Evolutionary conservation across 37 sponge, comb jelly and placozoan genomes (phyloP), one percentile per base, ranked within the genome.

Genomic region (Cliona cf. orientalis): DNA sequence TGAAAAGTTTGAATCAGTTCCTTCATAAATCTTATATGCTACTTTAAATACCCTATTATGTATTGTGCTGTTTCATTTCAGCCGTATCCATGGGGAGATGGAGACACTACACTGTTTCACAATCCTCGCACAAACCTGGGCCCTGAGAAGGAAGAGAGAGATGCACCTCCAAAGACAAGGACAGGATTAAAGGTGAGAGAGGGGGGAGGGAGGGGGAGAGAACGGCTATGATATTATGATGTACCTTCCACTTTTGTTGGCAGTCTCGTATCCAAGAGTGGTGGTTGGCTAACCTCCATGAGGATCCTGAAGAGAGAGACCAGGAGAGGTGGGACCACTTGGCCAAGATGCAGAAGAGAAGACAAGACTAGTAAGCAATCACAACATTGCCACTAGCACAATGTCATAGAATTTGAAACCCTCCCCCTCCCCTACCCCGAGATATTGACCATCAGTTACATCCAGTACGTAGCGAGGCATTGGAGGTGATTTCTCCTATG

Each of bases 21-120:
- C n/a, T n/a, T n/a, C n/a, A n/a, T n/a, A n/a, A n/a, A n/a, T n/a
- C n/a, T n/a, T n/a, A n/a, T 26, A 7, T 61, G 29, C 7, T 25
- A 61, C 23, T 26, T 28, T 19, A 26, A 26, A 9, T 28, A 28
- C 11, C 7, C 64, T 62, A 7, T 19, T 21, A 25, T 5, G 38
- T 67, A 38, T 35, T 21, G n/a, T 65, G 34, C 14, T 42, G 2
- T 76, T 21, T 56, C 28, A 56, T 31, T 60, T 0, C 76, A 89
- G 90, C 90, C 90, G 28, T 89, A 84, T 43, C 90, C 90, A 7
- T 89, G 90, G 90, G 75, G 75, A 32, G 85, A 89, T 66, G 85
- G 91, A 3, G 86, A 90, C 72, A 80, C 38, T 29, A 46, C 86
- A 38, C 76, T 90, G 1, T 73, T 90, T 25, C 84, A 89, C 57